Base-by-base conservation (phyloP, 1,140 invertebrate genomes). In the Metaphire vulgaris region DNA sequence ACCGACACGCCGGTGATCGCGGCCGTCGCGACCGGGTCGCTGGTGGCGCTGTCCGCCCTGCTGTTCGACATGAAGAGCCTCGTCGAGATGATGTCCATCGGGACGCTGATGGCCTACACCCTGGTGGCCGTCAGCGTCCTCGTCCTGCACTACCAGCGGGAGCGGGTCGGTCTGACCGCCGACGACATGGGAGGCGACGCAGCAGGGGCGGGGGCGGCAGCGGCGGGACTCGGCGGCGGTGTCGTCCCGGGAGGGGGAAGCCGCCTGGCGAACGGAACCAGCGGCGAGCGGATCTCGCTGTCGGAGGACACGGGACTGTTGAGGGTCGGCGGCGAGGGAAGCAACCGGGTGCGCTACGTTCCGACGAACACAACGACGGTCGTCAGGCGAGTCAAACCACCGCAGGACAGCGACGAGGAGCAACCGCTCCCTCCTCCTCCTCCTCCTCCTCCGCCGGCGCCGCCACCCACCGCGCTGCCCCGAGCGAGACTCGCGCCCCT, bases 81-180 rank as follows among this genome's bases (percentile, higher is more conserved):
- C n/a, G 93, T 76, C 28, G 33, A 96, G 81, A 93, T 94, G 81
- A 94, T 94, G 92, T 93, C 92, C 0, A 94, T 94, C 79, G 93
- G 93, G 0, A 94, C 93, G 0, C 87, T 95, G 21, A 83, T 94
- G 77, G 93, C 93, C 0, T 95, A 95, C 81, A 93, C 92, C 2
- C 93, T 94, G 65, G 93, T 95, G 0, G 92, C 92, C 77, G 91
- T 92, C n/a, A 92, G 91, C 72, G 91, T 95, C 0, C 88, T 95
- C n/a, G 89, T 96, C 76, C 87, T 96, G 15, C 69, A 66, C 69
- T 76, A 76, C 75, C 75, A 76, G 75, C 75, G 56, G 34, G 75
- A 76, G 26, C n/a, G 16, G 16, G 70, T 76, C 0, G 70, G 75
- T 2, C 75, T 76, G 69, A 28, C 69, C 1, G 73, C 67, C 1